These are phyloP conservation scores for Timandra comae DNA, from an alignment of 2,888 invertebrate genomes.

Conservation along the genomic window DNA sequence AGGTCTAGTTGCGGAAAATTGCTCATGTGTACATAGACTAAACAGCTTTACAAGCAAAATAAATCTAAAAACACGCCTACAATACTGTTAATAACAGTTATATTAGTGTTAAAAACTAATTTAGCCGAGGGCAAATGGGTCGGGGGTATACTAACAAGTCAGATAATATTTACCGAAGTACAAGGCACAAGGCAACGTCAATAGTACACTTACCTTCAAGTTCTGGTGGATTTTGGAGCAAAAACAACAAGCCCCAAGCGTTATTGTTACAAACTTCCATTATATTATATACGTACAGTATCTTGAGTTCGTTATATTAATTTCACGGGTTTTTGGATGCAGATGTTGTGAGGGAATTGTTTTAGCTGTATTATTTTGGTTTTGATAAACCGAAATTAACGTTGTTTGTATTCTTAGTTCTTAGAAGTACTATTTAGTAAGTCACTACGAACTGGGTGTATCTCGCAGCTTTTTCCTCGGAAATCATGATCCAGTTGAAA, in stretches of 20 bases:
- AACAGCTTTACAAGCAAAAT: background rate
- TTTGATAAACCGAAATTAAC: too few relatives aligned
- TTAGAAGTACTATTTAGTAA: too few relatives aligned
- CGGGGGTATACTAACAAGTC: conserved; percentile 30
- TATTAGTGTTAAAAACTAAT: conserved; percentile 53
- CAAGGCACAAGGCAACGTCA: conserved; percentile 15
- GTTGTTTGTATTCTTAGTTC: too few relatives aligned
- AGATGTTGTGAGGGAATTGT: too few relatives aligned
- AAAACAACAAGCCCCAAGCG: conserved; percentile 51
- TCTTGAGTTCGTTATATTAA: conserved; percentile 39
- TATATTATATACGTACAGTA: conserved; percentile 22
- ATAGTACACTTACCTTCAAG: conserved; percentile 16
- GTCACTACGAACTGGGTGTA: too few relatives aligned
- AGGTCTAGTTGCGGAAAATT: too few relatives aligned
- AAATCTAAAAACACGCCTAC: conserved; percentile 25
- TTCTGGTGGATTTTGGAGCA: conserved; percentile 41
- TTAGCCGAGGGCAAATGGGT: conserved; percentile 33
- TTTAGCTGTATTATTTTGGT: too few relatives aligned
- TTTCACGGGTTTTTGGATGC: conserved; percentile 39
- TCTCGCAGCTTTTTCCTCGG: too few relatives aligned
- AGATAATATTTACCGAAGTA: conserved; percentile 40
- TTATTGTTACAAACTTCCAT: conserved; percentile 57
- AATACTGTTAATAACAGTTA: conserved; percentile 33
- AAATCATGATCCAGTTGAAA: too few relatives aligned
- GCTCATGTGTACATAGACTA: background rate